Conservation (phyloP, 2,113 vertebrate genomes). For the Scartelaos histophorus region DNA sequence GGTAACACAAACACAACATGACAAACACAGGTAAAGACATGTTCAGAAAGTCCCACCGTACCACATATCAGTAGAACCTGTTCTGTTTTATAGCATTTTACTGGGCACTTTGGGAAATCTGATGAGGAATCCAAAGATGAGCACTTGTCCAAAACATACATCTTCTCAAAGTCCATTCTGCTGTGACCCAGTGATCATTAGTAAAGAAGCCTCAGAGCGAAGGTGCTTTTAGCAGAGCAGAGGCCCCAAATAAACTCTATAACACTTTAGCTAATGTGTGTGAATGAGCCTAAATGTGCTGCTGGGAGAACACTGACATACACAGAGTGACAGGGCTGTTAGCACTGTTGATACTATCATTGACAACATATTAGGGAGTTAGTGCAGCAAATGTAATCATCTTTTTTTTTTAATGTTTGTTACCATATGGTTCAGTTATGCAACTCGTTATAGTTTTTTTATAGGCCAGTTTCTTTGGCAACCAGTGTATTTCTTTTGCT, state of each 20-base stretch:
- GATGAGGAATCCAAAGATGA: constrained; percentile 8
- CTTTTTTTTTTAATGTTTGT: no score
- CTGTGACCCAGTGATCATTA: constrained; percentile 28
- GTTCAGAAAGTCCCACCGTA: background rate
- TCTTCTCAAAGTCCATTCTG: background rate
- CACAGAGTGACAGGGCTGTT: background rate
- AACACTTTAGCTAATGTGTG: constrained; percentile 2
- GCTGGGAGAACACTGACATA: constrained; percentile 8
- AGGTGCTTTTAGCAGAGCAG: constrained; percentile 17
- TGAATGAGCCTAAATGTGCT: constrained; percentile 15
- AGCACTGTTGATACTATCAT: background rate
- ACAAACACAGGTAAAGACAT: background rate
- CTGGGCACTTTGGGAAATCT: constrained; percentile 13
- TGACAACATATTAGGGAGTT: background rate
- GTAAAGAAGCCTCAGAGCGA: constrained; percentile 22
- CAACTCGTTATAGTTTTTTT: background rate
- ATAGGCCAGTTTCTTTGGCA: background rate
- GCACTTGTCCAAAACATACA: constrained; percentile 16
- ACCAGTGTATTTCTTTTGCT: no score
- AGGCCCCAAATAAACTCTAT: constrained; percentile 11
- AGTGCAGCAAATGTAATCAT: background rate
- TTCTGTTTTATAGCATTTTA: background rate
- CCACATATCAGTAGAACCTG: background rate
- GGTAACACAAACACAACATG: background rate
- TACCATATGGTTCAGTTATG: background rate